phyloP scores from a whole-genome alignment of 1,140 invertebrate species.

The Formica selysi region DNA sequence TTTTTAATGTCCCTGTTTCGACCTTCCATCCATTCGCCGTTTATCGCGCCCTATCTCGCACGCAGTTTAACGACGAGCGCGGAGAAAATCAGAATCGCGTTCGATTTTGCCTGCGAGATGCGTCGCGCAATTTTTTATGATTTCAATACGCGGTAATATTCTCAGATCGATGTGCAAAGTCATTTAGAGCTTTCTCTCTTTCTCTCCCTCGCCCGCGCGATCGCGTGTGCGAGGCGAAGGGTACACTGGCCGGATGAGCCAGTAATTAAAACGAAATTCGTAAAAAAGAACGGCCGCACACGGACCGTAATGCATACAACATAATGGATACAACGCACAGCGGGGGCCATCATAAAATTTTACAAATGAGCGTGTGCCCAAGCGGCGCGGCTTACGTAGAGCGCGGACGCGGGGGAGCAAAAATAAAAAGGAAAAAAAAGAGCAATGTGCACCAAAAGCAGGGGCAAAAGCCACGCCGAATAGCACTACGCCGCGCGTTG shows the following conservation, averaged over 20 bases:
- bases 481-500: constrained; percentile 55
- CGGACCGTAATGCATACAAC: constrained; percentile 65
- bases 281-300: constrained; percentile 60
- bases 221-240: constrained; percentile 33
- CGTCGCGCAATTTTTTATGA: constrained; percentile 57
- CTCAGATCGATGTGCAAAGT: constrained; percentile 68
- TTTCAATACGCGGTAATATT: constrained; percentile 67
- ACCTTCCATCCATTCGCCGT: constrained; percentile 46
- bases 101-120: constrained; percentile 41
- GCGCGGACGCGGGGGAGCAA: constrained; percentile 46
- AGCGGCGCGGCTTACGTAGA: constrained; percentile 67
- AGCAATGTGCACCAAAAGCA: constrained; percentile 70
- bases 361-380: constrained; percentile 84
- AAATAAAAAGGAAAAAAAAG: constrained; percentile 77
- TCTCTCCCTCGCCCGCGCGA: background rate
- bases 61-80: constrained; percentile 54
- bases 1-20: constrained; percentile 59
- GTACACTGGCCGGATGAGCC: constrained; percentile 11
- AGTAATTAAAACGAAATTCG: constrained; percentile 76
- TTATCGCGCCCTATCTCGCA: constrained; percentile 60
- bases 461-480: constrained; percentile 66
- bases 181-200: constrained; percentile 44
- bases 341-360: constrained; percentile 83
- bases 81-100: constrained; percentile 47
- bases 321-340: constrained; percentile 80